These are phyloP conservation scores for Sinopyrophorus schimmeli DNA, from an alignment of 2,888 invertebrate genomes.

Conservation along the genomic window DNA sequence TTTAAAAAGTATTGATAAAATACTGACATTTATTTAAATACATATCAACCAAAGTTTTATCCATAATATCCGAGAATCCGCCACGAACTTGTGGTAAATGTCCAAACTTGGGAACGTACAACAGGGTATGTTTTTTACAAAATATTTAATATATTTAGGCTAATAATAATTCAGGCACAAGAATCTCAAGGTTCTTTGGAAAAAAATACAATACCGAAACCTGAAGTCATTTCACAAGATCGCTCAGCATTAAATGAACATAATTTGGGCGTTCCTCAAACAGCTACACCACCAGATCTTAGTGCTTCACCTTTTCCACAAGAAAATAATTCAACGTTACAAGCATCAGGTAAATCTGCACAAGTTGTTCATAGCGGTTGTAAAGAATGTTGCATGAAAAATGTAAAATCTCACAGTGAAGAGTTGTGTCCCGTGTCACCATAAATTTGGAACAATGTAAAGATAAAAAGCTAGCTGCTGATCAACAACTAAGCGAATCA, in stretches of 20 bases:
- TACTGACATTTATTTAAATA: too few relatives aligned
- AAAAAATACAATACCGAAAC: slow-evolving; percentile 41
- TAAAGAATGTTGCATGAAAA: slow-evolving; percentile 4
- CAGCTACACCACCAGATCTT: slow-evolving; percentile 42
- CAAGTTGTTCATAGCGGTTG: slow-evolving; percentile 1
- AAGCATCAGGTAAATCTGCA: background rate
- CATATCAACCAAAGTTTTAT: too few relatives aligned
- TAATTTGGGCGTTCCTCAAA: slow-evolving; percentile 39
- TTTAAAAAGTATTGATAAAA: too few relatives aligned
- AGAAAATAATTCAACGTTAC: too few relatives aligned
- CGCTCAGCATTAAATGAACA: slow-evolving; percentile 35
- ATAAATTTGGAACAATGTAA: slow-evolving; percentile 29
- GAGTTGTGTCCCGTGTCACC: slow-evolving; percentile 29
- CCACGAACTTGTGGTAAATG: slow-evolving; percentile 4
- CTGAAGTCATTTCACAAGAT: slow-evolving; percentile 37
- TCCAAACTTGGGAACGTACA: background rate
- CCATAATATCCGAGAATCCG: background rate
- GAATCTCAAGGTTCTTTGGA: slow-evolving; percentile 36
- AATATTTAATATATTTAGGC: too few relatives aligned
- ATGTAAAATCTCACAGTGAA: slow-evolving; percentile 3
- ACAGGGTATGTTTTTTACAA: slow-evolving; percentile 3
- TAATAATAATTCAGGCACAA: slow-evolving; percentile 31
- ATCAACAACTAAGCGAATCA: background rate
- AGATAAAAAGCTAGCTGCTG: slow-evolving; percentile 9
- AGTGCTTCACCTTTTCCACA: slow-evolving; percentile 21